phyloP scores from a whole-genome alignment of 2,888 invertebrate genomes.

The Blera fallax region DNA sequence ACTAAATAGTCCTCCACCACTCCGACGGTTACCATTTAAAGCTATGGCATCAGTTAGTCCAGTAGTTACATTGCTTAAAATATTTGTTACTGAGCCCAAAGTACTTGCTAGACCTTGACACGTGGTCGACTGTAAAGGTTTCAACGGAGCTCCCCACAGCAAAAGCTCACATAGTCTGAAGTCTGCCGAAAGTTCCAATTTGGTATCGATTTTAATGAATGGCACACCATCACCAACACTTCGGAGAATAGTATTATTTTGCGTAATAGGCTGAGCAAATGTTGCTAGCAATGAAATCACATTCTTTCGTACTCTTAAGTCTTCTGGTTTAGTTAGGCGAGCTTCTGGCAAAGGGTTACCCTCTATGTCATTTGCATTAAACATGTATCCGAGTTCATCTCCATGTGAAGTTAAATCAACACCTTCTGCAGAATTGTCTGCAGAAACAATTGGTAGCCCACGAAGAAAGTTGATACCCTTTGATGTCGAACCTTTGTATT shows the following conservation, averaged over 20 bases:
- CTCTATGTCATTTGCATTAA: slow-evolving; percentile 85
- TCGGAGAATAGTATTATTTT: slow-evolving; percentile 79
- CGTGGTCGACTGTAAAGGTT: slow-evolving; percentile 77
- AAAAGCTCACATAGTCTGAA: slow-evolving; percentile 81
- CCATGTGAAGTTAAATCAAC: slow-evolving; percentile 84
- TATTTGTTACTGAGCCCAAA: slow-evolving; percentile 72
- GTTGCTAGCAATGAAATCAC: slow-evolving; percentile 87
- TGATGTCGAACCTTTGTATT: slow-evolving; percentile 85
- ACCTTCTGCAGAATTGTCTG: slow-evolving; percentile 78
- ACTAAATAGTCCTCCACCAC: not conserved
- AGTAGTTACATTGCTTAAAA: slow-evolving; percentile 73
- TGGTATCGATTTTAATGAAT: slow-evolving; percentile 83
- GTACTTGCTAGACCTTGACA: slow-evolving; percentile 77
- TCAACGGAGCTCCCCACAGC: slow-evolving; percentile 78
- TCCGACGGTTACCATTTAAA: slow-evolving; percentile 42
- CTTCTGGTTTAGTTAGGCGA: slow-evolving; percentile 82
- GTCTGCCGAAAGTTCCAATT: slow-evolving; percentile 82
- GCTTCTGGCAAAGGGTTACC: slow-evolving; percentile 83
- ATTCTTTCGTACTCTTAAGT: slow-evolving; percentile 85
- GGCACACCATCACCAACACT: slow-evolving; percentile 82
- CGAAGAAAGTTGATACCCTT: slow-evolving; percentile 86
- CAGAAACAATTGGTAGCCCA: slow-evolving; percentile 85
- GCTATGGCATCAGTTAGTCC: slow-evolving; percentile 42
- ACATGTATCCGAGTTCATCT: slow-evolving; percentile 88
- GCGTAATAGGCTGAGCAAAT: slow-evolving; percentile 84